Evolutionary conservation across 2,888 invertebrate species (phyloP).

Genomic region (Branchinecta sandiegonensis): DNA sequence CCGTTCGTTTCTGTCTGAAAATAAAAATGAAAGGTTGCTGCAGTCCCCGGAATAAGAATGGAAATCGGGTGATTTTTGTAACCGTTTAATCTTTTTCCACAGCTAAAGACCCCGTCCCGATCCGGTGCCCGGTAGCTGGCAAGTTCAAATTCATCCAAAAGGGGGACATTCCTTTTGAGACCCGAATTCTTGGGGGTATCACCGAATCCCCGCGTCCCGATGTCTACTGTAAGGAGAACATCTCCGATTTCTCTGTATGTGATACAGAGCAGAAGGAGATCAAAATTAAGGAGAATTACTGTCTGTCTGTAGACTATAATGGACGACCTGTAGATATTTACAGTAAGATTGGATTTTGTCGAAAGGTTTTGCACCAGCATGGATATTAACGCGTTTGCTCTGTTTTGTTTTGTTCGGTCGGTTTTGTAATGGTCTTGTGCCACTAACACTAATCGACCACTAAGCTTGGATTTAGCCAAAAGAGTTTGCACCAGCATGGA

Average conservation of each 20-base stretch:
- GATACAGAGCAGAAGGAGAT: conserved; percentile 89
- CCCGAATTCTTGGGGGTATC: conserved; percentile 87
- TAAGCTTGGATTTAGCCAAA: neutral
- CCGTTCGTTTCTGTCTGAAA: too few species aligned
- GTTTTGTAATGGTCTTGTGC: too few species aligned
- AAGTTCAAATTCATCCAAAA: conserved; percentile 85
- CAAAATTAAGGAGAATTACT: conserved; percentile 86
- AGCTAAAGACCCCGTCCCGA: conserved; percentile 75
- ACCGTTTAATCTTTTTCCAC: conserved; percentile 26
- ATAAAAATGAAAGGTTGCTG: too few species aligned
- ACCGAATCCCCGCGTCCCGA: conserved; percentile 85
- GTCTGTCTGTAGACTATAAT: conserved; percentile 86
- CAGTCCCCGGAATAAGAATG: neutral
- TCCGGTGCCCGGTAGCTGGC: conserved; percentile 89
- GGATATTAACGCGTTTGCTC: neutral
- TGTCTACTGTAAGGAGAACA: conserved; percentile 78
- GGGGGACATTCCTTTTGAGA: conserved; percentile 79
- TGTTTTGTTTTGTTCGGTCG: neutral
- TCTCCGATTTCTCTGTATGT: conserved; percentile 90
- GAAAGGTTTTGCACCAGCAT: neutral
- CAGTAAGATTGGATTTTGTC: conserved; percentile 41
- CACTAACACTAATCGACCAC: neutral
- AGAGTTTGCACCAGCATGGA: neutral
- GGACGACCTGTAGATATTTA: conserved; percentile 90
- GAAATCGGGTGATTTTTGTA: neutral